A percentile compares a stretch with the other conserved stretches of the same genome.
These are phyloP conservation scores for Urechis unicinctus DNA, from an alignment of 2,888 invertebrate genomes.

Conservation along the genomic window DNA sequence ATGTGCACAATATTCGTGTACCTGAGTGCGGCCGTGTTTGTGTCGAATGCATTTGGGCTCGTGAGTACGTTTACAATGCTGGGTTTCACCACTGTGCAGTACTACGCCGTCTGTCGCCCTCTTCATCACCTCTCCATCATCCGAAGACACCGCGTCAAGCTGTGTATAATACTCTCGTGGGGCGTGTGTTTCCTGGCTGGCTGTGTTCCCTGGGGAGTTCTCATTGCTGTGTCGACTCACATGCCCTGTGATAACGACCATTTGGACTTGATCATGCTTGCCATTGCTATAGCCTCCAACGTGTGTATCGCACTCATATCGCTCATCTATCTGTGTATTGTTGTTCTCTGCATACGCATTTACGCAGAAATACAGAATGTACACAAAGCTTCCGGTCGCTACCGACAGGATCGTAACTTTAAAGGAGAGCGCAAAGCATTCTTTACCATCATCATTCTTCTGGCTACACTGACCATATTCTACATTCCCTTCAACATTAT, in stretches of 20 bases:
- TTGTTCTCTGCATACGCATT: not conserved
- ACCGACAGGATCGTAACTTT: slow-evolving; percentile 1
- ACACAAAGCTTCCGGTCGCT: not conserved
- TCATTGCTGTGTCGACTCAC: slow-evolving; percentile 1
- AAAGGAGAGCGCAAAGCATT: slow-evolving; percentile 7
- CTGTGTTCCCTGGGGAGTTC: slow-evolving; percentile 5
- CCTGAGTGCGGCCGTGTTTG: slow-evolving; percentile 13
- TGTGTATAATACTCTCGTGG: slow-evolving; percentile 13
- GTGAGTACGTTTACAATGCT: slow-evolving; percentile 18
- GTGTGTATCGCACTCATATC: slow-evolving; percentile 8
- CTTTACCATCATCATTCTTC: slow-evolving; percentile 13
- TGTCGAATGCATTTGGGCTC: slow-evolving; percentile 12
- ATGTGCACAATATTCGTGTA: slow-evolving; percentile 13
- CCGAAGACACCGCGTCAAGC: slow-evolving; percentile 6
- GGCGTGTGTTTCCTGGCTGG: slow-evolving; percentile 3
- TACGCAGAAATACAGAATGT: not conserved
- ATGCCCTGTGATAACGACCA: slow-evolving; percentile 1
- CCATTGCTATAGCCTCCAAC: slow-evolving; percentile 11
- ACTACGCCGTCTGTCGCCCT: slow-evolving; percentile 18
- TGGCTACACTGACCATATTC: slow-evolving; percentile 11
- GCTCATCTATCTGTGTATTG: slow-evolving; percentile 13
- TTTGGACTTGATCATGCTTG: slow-evolving; percentile 5
- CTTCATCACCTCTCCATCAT: slow-evolving; percentile 12
- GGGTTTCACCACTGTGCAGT: slow-evolving; percentile 19
- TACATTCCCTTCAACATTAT: slow-evolving; percentile 12